A percentile compares a stretch with the other conserved stretches of the same genome.
phyloP scores from a whole-genome alignment of 2,113 vertebrate genomes.

The Dromiciops gliroides region DNA sequence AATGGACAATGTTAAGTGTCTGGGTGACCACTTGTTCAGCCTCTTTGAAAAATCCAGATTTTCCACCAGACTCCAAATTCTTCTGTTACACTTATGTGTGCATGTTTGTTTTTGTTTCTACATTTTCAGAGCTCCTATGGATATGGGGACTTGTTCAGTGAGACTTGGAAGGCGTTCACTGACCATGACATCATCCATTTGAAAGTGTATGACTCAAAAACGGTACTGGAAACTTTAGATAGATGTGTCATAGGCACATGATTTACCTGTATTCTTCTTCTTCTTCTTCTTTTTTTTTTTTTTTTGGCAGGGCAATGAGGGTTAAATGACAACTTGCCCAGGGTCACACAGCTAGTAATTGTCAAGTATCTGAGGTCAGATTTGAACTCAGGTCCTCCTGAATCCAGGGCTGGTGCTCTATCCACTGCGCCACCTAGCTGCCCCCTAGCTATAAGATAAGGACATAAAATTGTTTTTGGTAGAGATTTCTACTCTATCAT shows the following conservation, averaged over 20 bases:
- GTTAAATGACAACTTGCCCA: too few species aligned
- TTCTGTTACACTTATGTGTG: neutral
- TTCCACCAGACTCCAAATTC: neutral
- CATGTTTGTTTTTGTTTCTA: conserved; percentile 37
- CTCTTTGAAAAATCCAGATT: neutral
- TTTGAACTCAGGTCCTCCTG: too few species aligned
- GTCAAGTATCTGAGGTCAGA: too few species aligned
- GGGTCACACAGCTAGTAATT: too few species aligned
- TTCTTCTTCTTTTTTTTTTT: too few species aligned
- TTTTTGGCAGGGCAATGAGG: too few species aligned
- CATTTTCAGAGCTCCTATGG: conserved; percentile 90
- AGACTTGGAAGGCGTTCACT: conserved; percentile 95
- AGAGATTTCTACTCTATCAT: neutral
- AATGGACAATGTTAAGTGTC: neutral
- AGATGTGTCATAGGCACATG: conserved; percentile 2
- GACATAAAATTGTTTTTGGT: neutral
- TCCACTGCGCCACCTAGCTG: too few species aligned
- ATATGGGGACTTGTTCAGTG: conserved; percentile 96
- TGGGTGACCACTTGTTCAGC: neutral
- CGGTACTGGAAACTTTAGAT: conserved; percentile 83
- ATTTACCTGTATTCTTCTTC: neutral
- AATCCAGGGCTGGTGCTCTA: too few species aligned
- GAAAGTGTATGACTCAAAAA: conserved; percentile 94
- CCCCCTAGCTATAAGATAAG: too few species aligned
- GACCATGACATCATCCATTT: conserved; percentile 93